phyloP scores from a whole-genome alignment of 2,113 vertebrate species.

The Rhynchomys soricoides region DNA sequence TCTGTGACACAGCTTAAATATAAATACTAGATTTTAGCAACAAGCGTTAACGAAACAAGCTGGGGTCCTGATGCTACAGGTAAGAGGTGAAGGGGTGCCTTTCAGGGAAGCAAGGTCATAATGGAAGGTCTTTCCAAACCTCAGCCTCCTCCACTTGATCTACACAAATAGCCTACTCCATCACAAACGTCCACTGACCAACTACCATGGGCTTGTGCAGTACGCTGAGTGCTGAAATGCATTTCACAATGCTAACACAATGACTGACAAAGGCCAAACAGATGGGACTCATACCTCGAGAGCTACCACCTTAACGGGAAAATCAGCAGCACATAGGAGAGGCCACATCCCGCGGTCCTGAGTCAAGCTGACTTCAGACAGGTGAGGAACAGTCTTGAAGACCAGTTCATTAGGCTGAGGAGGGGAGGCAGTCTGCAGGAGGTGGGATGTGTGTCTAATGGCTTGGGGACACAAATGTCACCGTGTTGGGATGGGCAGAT shows the following conservation, averaged over 20 bases:
- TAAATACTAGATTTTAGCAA: not conserved
- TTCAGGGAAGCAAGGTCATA: not conserved
- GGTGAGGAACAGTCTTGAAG: not conserved
- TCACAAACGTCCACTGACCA: not conserved
- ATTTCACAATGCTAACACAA: not conserved
- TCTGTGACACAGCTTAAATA: conserved; percentile 29
- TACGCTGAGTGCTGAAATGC: not conserved
- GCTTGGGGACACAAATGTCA: not conserved
- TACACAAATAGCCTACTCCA: not conserved
- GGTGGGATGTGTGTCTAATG: not conserved
- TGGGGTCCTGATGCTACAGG: not conserved
- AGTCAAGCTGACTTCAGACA: not conserved
- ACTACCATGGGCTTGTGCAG: not conserved
- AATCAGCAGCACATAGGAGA: not conserved
- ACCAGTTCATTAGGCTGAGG: not conserved
- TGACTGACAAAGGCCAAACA: not conserved
- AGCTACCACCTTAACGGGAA: not conserved
- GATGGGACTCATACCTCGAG: not conserved
- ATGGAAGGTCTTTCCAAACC: not conserved
- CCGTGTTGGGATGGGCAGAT: not conserved
- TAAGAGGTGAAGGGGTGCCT: not conserved
- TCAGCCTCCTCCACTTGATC: not conserved
- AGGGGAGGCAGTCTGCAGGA: not conserved
- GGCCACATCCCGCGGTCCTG: not conserved
- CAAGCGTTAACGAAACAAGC: not conserved